These are phyloP conservation scores for Enhydra lutris DNA, from an alignment of 2,113 vertebrate genomes.

Conservation along the genomic window DNA sequence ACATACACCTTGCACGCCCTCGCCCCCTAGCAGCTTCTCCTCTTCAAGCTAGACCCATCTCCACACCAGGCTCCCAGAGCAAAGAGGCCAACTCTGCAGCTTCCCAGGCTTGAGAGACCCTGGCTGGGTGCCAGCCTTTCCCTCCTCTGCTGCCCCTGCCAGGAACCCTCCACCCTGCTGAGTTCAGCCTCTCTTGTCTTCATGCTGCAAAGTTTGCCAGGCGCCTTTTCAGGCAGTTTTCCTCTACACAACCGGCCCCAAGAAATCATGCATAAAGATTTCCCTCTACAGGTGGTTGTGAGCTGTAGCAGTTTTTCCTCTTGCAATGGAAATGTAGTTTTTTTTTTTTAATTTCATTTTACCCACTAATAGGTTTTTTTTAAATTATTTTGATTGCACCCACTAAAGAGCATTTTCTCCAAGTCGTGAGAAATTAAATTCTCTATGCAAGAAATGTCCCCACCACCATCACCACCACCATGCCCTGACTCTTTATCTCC, in stretches of 20 bases:
- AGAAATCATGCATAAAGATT: conserved; percentile 86
- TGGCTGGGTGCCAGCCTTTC: conserved; percentile 25
- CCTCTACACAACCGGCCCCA: conserved; percentile 72
- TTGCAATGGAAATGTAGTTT: conserved; percentile 66
- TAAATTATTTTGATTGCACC: conserved; percentile 16
- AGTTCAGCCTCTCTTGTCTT: conserved; percentile 1
- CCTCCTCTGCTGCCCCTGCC: background rate
- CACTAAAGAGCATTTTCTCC: conserved; percentile 38
- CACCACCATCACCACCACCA: background rate
- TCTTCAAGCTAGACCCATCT: background rate
- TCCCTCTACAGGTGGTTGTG: conserved; percentile 89
- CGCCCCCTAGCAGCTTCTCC: background rate
- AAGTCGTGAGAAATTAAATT: conserved; percentile 54
- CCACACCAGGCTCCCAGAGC: background rate
- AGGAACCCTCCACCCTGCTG: background rate
- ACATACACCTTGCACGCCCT: background rate
- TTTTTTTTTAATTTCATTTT: conserved; percentile 59
- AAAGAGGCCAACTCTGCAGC: background rate
- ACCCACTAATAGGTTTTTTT: conserved; percentile 4
- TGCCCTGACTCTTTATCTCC: background rate
- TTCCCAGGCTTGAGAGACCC: background rate
- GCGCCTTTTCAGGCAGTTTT: conserved; percentile 52
- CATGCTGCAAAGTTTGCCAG: conserved; percentile 80
- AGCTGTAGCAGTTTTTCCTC: conserved; percentile 80
- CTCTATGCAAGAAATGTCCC: conserved; percentile 49